These are phyloP conservation scores for Papilio elwesi DNA, from an alignment of 2,888 invertebrate species.

Conservation along the genomic window DNA sequence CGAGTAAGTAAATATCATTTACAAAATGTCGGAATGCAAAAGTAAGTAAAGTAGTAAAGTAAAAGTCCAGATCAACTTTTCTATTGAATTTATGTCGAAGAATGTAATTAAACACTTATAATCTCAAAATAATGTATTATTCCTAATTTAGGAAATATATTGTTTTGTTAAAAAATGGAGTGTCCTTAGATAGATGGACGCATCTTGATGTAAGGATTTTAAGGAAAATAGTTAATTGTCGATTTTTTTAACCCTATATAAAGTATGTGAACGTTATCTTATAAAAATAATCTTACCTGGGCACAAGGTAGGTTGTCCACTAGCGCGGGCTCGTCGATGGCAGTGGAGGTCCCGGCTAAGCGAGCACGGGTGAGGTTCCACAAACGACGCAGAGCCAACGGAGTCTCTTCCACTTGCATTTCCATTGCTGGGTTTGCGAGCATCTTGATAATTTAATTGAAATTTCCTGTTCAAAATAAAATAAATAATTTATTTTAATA, in stretches of 20 bases:
- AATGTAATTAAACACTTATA: too few species aligned
- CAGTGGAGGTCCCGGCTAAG: conserved; percentile 75
- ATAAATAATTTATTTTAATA: background rate
- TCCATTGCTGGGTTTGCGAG: conserved; percentile 83
- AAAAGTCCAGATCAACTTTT: too few species aligned
- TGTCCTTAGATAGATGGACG: too few species aligned
- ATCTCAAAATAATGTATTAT: too few species aligned
- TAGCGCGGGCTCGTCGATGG: conserved; percentile 71
- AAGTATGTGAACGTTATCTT: too few species aligned
- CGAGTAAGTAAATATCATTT: background rate
- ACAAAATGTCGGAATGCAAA: background rate
- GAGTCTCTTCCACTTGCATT: conserved; percentile 80
- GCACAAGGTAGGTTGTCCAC: conserved; percentile 73
- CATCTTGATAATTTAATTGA: conserved; percentile 60
- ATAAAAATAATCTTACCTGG: conserved; percentile 59
- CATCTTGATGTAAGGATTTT: too few species aligned
- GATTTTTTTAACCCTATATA: too few species aligned
- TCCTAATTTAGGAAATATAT: too few species aligned
- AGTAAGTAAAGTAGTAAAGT: too few species aligned
- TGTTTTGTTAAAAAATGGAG: too few species aligned
- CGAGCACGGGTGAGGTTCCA: conserved; percentile 81
- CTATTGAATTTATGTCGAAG: too few species aligned
- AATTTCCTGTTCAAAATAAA: background rate
- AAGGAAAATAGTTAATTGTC: too few species aligned
- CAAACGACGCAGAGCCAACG: conserved; percentile 76